These are phyloP conservation scores for Zygaena filipendulae DNA, from an alignment of 2,888 invertebrate species.

Conservation along the genomic window DNA sequence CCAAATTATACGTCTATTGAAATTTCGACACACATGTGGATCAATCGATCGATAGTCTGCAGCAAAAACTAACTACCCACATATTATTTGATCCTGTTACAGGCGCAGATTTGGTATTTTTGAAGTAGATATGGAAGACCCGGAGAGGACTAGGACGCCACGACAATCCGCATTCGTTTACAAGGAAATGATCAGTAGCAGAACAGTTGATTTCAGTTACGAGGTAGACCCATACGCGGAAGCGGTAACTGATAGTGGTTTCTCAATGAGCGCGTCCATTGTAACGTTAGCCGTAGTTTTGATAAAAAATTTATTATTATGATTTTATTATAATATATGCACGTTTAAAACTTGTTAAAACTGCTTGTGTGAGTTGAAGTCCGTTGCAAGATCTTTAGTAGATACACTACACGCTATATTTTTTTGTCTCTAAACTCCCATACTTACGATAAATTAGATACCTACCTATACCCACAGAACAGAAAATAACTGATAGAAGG, in stretches of 20 bases:
- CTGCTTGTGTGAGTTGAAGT: no score
- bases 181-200: conserved; percentile 43
- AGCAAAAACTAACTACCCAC: no score
- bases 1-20: not conserved
- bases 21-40: not conserved
- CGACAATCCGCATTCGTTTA: conserved; percentile 63
- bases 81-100: not conserved
- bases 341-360: no score
- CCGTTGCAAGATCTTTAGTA: no score
- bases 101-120: conserved; percentile 58
- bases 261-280: not conserved
- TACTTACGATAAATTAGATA: no score
- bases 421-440: no score
- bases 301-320: no score
- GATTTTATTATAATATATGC: no score
- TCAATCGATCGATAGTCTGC: not conserved
- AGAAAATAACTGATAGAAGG: no score
- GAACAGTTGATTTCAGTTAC: not conserved
- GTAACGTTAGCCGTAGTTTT: no score
- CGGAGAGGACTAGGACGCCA: conserved; percentile 57
- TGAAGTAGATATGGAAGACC: conserved; percentile 65
- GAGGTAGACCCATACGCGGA: not conserved
- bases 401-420: no score
- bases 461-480: no score
- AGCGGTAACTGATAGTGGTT: not conserved